Evolutionary conservation across 2,888 invertebrate species (phyloP), one percentile per base, ranked within the genome.

Genomic region (Mechanitis messenoides): DNA sequence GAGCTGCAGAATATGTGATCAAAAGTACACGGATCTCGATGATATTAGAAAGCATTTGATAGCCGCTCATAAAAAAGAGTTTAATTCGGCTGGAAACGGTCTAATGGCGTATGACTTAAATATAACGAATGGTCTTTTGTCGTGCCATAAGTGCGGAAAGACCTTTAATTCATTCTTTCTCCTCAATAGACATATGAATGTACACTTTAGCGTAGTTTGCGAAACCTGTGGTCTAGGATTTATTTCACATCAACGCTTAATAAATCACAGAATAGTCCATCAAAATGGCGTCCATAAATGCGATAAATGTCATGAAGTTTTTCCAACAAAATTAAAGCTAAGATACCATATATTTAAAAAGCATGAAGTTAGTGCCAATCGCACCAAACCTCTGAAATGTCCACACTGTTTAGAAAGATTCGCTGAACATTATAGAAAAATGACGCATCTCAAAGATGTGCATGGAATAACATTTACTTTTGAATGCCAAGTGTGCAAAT

Each of bases 201-300:
- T 73, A 0, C 90, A 90, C 70, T 89, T 81, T 53, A 89, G 74
- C 59, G 88, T 89, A 0, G 88, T 88, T 1, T 90, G 90, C 62
- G 90, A 90, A 67, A 87, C 83, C 0, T 90, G 90, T 62, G 90
- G 90, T 0, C 68, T 87, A 5, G 87, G 90, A 0, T 90, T 90
- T 66, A 85, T 87, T 80, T 87, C 90, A 0, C 81, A 87, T 47
- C 87, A 87, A 33, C 76, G 90, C 0, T 67, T 90, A 1, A 80
- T 83, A 6, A 87, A 86, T 63, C 90, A 90, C 54, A 80, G 77
- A 55, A 81, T 85, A 35, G 85, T 87, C 0, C 89, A 90, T 54
- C 85, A 87, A 64, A 83, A 80, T 58, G 89, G 90, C 0, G 74
- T 79, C 0, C 80, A 89, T 70, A 83, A 78, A 71, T 90, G 90